Base-by-base conservation (phyloP, 2,797 vertebrate species). In the Cirrhinus molitorella region DNA sequence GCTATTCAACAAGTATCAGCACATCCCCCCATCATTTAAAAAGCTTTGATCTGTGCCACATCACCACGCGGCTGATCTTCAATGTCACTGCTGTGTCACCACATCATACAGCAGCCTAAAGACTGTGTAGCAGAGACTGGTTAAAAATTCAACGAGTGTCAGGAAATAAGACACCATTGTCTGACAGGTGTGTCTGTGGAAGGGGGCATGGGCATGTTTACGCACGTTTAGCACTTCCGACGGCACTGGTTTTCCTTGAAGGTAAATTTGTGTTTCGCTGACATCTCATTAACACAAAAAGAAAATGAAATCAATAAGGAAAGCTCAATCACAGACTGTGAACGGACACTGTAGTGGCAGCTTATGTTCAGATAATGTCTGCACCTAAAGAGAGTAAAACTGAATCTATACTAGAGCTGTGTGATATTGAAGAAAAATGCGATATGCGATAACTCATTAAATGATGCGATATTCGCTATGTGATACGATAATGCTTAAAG, bases 1-100 rank as follows among this genome's bases (percentile, higher is more conserved):
- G 73, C 87, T 85, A 88, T 89, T 89, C 80, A 89, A 81, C 74
- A 19, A 81, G 87, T 79, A 51, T 80, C 43, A 85, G 80, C 87
- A 88, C 88, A 81, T 72, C 79, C 87, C 85, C 87, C 80, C 82
- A 83, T 84, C 88, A 80, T 88, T 81, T 86, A 83, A 79, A 66
- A 57, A 70, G 76, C 87, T 89, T 88, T 89, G 85, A 88, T 89
- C 87, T 89, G 83, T 34, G 49, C 73, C 70, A 85, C 86, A 85
- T 87, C 77, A 76, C 61, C 53, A 79, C 28, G 4, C 19, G 73
- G 59, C 68, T 81, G 74, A 43, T 72, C 68, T 81, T 83, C 84
- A 76, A 79, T 83, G 83, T 66, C 47, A 81, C 47, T 70, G 71
- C 43, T 73, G 80, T 81, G 88, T 87, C 85, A 84, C 84, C 21